Percentiles rank a stretch among this genome's conserved stretches.
Conservation (phyloP, 2,888 invertebrate species). For the Sminthurides aquaticus region DNA sequence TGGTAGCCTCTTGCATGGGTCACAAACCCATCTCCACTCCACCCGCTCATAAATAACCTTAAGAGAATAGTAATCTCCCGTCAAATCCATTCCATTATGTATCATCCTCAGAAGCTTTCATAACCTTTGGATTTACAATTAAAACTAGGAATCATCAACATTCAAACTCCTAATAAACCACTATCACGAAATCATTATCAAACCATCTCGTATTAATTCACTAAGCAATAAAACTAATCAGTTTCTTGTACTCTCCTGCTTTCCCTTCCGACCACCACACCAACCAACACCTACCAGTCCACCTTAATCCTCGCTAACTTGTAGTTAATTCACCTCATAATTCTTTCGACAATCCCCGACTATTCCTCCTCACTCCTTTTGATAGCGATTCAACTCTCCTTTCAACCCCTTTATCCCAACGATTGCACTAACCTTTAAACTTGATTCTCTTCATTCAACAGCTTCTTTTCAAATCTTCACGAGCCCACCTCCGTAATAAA, state of each 20-base stretch:
- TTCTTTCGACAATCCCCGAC: background rate
- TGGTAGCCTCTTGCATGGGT: no score
- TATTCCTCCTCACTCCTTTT: no score
- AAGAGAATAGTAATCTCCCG: background rate
- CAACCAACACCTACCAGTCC: no score
- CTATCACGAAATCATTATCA: background rate
- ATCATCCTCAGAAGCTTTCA: no score
- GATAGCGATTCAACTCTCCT: background rate
- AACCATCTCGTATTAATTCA: no score
- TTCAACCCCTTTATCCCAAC: background rate
- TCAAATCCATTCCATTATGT: no score
- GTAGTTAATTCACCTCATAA: slow-evolving; percentile 2
- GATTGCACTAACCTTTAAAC: no score
- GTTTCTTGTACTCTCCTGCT: no score
- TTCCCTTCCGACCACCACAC: no score
- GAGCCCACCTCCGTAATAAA: background rate
- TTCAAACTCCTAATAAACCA: background rate
- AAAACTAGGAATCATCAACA: background rate
- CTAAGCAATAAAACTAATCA: no score
- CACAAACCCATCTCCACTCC: slow-evolving; percentile 1
- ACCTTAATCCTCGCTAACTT: background rate
- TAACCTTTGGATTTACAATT: background rate
- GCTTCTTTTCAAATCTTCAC: background rate
- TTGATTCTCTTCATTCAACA: background rate
- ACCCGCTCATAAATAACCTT: slow-evolving; percentile 2